phyloP scores from a whole-genome alignment of 2,797 vertebrate genomes.

The Dipus sagitta region DNA sequence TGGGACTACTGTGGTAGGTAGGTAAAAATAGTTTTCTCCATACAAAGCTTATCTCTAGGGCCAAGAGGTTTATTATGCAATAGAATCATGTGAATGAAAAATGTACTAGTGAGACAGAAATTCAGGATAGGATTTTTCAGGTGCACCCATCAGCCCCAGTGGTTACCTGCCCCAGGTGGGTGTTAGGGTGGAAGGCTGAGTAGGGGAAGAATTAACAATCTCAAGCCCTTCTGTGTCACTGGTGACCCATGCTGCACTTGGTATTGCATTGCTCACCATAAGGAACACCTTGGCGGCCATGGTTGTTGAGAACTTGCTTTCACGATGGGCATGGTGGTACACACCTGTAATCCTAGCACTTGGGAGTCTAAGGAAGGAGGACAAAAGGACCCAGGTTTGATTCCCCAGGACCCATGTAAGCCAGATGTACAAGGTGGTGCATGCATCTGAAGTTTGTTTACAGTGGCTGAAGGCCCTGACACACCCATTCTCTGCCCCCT shows the following conservation, averaged over 20 bases:
- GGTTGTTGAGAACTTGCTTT: neutral
- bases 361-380: neutral
- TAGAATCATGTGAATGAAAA: neutral
- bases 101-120: neutral
- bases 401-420: no score
- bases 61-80: neutral
- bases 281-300: neutral
- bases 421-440: no score
- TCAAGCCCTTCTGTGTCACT: neutral
- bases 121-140: neutral
- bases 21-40: neutral
- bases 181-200: neutral
- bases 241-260: neutral
- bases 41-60: neutral
- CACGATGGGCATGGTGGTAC: neutral
- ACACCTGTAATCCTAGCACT: neutral
- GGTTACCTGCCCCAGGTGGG: neutral
- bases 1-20: neutral
- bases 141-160: accelerated
- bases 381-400: no score
- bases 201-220: neutral
- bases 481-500: no score
- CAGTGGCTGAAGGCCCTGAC: no score
- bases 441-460: no score
- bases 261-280: neutral